Evolutionary conservation across 1,140 invertebrate genomes (phyloP), one percentile per base, ranked within the genome.

Genomic region (Papilio polyxenes): DNA sequence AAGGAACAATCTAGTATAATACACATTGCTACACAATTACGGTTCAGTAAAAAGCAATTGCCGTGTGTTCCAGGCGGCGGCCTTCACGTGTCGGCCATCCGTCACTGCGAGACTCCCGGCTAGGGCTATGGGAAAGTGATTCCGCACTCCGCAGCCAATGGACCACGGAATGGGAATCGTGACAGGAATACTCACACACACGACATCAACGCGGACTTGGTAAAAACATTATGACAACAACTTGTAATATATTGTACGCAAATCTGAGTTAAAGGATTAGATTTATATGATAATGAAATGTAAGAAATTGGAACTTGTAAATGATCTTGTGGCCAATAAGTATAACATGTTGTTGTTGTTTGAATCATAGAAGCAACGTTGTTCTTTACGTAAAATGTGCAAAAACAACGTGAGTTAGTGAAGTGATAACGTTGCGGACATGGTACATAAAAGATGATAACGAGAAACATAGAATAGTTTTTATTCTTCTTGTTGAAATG

Each of bases 141-240:
- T 85, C 79, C 81, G 40, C 75, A 80, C 85, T 85, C 76, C 79
- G 56, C 75, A 80, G 62, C 78, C 83, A 85, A 86, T 88, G 87
- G 85, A 40, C 84, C 87, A 83, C 85, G 85, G 80, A 75, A 89
- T 90, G 84, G 84, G 82, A 82, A 77, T 83, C 87, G 88, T 88
- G 88, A 85, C 69, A 17, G 15, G 88, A 86, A 88, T 88, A 44
- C 40, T 6, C 40, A 44, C 40, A 44, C 40, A 44, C 40, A 44
- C 40, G 40, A 44, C 40, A 44, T 44, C 40, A 44, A 69, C 59
- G 23, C 74, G 78, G 53, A 75, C 44, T 15, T 48, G 40, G 7
- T 6, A 49, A 8, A n/a, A 75, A 49, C 11, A 10, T 75, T 75
- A 49, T 7, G 6, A 20, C 74, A 23, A 44, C 59, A 8, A 7